Evolutionary conservation across 2,113 vertebrate genomes (phyloP).

Genomic region (Paradoxurus hermaphroditus): DNA sequence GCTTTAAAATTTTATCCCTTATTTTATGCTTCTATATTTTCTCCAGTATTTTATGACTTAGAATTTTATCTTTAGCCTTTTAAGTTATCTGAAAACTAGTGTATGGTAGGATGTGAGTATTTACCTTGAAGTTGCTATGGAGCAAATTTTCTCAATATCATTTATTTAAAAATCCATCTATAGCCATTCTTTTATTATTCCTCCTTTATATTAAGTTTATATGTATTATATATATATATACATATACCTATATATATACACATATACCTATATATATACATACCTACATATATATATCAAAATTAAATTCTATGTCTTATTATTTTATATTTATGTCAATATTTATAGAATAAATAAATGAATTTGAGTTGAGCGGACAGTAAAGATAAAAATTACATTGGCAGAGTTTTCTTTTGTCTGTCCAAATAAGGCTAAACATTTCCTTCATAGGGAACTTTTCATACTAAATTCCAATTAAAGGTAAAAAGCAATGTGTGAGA

Average conservation of each 20-base stretch:
- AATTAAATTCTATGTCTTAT: not conserved
- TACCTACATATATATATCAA: not conserved
- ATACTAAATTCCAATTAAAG: conserved; percentile 52
- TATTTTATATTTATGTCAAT: not conserved
- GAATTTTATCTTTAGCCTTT: not conserved
- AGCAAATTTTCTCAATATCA: not conserved
- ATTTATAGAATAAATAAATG: not conserved
- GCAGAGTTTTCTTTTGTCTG: conserved; percentile 20
- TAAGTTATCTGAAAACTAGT: not conserved
- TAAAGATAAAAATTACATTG: not conserved
- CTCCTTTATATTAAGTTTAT: not conserved
- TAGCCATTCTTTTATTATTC: not conserved
- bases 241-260: not conserved
- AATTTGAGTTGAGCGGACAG: not conserved
- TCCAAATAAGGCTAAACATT: conserved; percentile 26
- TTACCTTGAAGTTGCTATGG: not conserved
- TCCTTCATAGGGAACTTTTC: conserved; percentile 44
- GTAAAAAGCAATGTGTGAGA: not conserved
- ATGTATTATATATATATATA: not conserved
- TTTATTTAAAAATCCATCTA: not conserved
- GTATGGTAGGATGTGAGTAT: not conserved
- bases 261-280: not conserved
- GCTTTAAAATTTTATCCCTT: not conserved
- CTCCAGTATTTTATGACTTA: not conserved
- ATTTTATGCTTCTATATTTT: not conserved